phyloP scores from a whole-genome alignment of 2,113 vertebrate species.

The Crocuta crocuta region DNA sequence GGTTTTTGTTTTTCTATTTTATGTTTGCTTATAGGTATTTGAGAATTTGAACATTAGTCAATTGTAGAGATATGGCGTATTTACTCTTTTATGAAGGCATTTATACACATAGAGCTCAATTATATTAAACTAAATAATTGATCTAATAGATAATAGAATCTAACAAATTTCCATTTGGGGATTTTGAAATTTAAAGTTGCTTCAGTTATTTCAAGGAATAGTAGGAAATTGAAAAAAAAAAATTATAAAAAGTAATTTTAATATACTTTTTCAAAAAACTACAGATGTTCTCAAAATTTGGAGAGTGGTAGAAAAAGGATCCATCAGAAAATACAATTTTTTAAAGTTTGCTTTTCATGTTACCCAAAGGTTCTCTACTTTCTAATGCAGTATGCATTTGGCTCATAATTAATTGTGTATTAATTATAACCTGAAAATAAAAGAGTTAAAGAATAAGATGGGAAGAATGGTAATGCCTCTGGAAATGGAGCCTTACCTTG shows the following conservation, averaged over 20 bases:
- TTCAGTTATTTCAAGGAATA: not conserved
- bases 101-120: not conserved
- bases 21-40: not conserved
- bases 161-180: not conserved
- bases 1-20: not conserved
- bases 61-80: not conserved
- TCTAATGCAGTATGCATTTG: not conserved
- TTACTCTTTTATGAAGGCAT: not conserved
- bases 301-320: not conserved
- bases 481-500: not conserved
- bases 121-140: not conserved
- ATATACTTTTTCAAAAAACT: not conserved
- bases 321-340: not conserved
- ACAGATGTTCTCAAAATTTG: not conserved
- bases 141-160: not conserved
- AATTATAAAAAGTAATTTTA: not conserved
- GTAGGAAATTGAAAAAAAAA: not conserved
- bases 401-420: not conserved
- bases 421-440: slow-evolving; percentile 38
- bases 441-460: not conserved
- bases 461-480: not conserved
- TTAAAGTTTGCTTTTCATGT: not conserved
- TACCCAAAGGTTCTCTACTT: not conserved
- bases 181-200: slow-evolving; percentile 54
- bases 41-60: slow-evolving; percentile 3